Percentiles rank a stretch among this genome's conserved stretches.
phyloP scores from a whole-genome alignment of 2,113 vertebrate species.

The Tupaia chinensis region DNA sequence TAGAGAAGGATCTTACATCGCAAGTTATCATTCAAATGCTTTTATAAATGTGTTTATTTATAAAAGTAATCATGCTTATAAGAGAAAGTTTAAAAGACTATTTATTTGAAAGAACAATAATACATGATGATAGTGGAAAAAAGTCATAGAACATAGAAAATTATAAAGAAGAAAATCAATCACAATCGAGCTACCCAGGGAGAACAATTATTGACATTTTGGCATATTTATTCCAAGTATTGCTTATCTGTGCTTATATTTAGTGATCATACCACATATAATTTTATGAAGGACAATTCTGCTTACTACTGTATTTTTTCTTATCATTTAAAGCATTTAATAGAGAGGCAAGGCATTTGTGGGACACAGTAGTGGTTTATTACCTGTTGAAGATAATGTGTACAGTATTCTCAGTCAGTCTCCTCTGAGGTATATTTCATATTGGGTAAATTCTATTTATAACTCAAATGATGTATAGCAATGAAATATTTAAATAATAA shows the following conservation, averaged over 20 bases:
- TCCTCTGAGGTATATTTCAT: too few relatives aligned
- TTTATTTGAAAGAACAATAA: constrained; percentile 44
- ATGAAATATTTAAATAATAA: too few relatives aligned
- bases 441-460: too few relatives aligned
- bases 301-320: neutral
- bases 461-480: too few relatives aligned
- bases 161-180: constrained; percentile 8
- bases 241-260: constrained; percentile 27
- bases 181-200: neutral
- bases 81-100: neutral
- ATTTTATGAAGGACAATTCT: constrained; percentile 27
- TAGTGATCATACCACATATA: neutral
- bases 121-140: neutral
- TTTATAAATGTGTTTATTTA: neutral
- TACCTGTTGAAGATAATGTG: too few relatives aligned
- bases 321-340: neutral
- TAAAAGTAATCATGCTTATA: neutral
- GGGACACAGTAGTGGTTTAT: too few relatives aligned
- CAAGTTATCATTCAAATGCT: neutral
- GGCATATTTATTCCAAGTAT: neutral
- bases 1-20: neutral
- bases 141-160: neutral
- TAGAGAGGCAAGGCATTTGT: too few relatives aligned
- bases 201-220: neutral
- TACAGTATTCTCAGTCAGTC: too few relatives aligned